These are phyloP conservation scores for Helicoverpa armigera DNA, from an alignment of 1,140 invertebrate genomes.

Conservation along the genomic window DNA sequence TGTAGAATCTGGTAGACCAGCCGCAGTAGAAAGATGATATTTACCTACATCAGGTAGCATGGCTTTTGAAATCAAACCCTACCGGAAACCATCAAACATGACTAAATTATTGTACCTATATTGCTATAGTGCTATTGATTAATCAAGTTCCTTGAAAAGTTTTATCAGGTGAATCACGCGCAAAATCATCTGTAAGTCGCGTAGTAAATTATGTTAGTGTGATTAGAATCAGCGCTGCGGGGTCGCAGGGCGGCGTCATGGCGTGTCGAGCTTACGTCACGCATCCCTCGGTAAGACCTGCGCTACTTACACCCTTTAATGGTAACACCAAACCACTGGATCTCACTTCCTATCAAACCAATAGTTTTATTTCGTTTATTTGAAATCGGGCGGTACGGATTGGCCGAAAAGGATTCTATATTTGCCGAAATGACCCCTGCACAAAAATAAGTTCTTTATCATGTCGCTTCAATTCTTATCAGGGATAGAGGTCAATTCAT, in stretches of 20 bases:
- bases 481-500: too few relatives aligned
- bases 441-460: too few relatives aligned
- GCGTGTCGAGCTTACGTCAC: slow-evolving; percentile 71
- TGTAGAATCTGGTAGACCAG: too few relatives aligned
- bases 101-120: neutral
- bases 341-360: neutral
- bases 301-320: slow-evolving; percentile 19
- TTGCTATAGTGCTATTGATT: neutral
- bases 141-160: slow-evolving; percentile 49
- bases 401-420: too few relatives aligned
- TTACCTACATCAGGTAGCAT: neutral
- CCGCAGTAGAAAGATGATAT: too few relatives aligned
- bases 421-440: too few relatives aligned
- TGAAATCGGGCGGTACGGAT: too few relatives aligned
- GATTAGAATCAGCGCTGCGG: slow-evolving; percentile 66
- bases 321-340: neutral
- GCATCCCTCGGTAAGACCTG: slow-evolving; percentile 47
- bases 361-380: too few relatives aligned
- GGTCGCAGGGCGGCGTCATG: slow-evolving; percentile 44
- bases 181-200: slow-evolving; percentile 55
- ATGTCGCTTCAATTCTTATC: too few relatives aligned
- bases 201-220: slow-evolving; percentile 63
- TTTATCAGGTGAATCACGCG: slow-evolving; percentile 50
- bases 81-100: neutral
- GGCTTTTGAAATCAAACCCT: neutral